A percentile compares a stretch with the other conserved stretches of the same genome.
phyloP scores from a whole-genome alignment of 2,888 invertebrate genomes.

The Phlogophora meticulosa region DNA sequence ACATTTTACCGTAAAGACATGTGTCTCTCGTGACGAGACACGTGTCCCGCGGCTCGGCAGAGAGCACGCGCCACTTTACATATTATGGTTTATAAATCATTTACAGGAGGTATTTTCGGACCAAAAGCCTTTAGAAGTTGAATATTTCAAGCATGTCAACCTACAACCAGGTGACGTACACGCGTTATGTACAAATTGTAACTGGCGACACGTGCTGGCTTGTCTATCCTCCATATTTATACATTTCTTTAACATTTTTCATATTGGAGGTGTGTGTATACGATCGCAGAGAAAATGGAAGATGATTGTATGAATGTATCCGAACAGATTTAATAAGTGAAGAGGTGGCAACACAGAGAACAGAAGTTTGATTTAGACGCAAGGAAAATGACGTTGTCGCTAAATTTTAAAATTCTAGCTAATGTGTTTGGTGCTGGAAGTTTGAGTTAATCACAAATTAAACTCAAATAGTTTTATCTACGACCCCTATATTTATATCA shows the following conservation, averaged over 20 bases:
- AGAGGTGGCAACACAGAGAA: too few relatives aligned
- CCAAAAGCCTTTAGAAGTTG: neutral
- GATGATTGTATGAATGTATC: too few relatives aligned
- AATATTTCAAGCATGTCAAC: neutral
- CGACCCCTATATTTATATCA: neutral
- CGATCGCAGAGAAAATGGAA: too few relatives aligned
- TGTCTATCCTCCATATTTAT: neutral
- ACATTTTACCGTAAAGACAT: slow-evolving; percentile 32
- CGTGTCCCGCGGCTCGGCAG: slow-evolving; percentile 7
- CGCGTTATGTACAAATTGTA: neutral
- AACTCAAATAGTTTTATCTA: too few relatives aligned
- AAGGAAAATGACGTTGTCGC: too few relatives aligned
- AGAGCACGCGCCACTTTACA: slow-evolving; percentile 27
- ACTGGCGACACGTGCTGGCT: neutral
- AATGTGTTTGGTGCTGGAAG: too few relatives aligned
- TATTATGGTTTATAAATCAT: slow-evolving; percentile 19
- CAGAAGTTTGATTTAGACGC: too few relatives aligned
- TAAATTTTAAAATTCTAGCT: too few relatives aligned
- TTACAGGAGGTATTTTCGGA: slow-evolving; percentile 12
- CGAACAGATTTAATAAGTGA: too few relatives aligned
- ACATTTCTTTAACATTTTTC: neutral
- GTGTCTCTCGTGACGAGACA: slow-evolving; percentile 14
- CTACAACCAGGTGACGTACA: neutral
- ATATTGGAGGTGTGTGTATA: too few relatives aligned
- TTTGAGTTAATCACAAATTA: too few relatives aligned